Percentiles rank a stretch among this genome's conserved stretches.
Conservation (phyloP, 2,797 vertebrate genomes). For the Hemibagrus guttatus region DNA sequence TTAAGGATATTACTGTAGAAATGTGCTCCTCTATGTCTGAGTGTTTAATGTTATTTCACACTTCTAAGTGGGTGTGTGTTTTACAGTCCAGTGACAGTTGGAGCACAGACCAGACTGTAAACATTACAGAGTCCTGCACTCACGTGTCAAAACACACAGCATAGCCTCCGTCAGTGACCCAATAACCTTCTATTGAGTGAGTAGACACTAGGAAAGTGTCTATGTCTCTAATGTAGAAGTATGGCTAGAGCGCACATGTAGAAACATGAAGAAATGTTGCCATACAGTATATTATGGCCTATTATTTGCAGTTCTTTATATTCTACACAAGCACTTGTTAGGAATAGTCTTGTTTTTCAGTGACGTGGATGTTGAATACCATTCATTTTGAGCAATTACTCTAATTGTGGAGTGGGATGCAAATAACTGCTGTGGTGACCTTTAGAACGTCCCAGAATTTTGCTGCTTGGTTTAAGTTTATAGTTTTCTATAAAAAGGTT, state of each 20-base stretch:
- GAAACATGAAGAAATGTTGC: neutral
- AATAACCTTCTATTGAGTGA: slow-evolving; percentile 28
- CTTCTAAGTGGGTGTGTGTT: slow-evolving; percentile 54
- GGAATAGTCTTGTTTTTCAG: neutral
- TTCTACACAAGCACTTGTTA: neutral
- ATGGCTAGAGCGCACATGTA: neutral
- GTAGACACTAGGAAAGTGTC: slow-evolving; percentile 26
- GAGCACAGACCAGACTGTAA: slow-evolving; percentile 39
- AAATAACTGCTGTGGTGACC: slow-evolving; percentile 15
- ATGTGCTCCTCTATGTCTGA: slow-evolving; percentile 30
- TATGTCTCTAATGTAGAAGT: slow-evolving; percentile 16
- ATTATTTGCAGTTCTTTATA: slow-evolving; percentile 10
- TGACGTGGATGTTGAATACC: neutral
- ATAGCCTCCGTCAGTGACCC: slow-evolving; percentile 35
- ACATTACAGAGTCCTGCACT: slow-evolving; percentile 42
- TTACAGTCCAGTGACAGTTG: slow-evolving; percentile 40
- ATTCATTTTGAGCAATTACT: neutral
- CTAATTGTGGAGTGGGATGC: slow-evolving; percentile 4
- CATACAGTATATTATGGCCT: neutral
- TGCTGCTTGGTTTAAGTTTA: neutral
- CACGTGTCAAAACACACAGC: slow-evolving; percentile 47
- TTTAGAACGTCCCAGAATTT: slow-evolving; percentile 8
- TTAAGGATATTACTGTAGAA: slow-evolving; percentile 1
- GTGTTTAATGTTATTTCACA: slow-evolving; percentile 60
- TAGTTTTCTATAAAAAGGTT: neutral